Evolutionary conservation across 1,140 invertebrate species (phyloP).

Genomic region (Kradibia gibbosae): DNA sequence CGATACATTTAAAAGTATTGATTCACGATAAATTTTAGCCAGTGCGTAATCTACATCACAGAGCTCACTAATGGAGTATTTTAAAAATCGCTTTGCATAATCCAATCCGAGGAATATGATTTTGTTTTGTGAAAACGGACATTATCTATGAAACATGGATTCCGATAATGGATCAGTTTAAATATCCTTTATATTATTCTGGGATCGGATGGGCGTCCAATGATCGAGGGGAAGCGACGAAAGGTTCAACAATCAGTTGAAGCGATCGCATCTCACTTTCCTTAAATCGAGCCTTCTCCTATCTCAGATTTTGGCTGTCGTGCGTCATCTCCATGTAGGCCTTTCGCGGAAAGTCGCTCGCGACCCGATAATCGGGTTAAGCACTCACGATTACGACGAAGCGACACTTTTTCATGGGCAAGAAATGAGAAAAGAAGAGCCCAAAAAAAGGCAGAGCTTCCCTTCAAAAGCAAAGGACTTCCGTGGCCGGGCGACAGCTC

Average conservation of each 20-base stretch:
- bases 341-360: too few relatives aligned
- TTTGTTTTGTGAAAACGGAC: neutral
- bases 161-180: neutral
- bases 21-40: too few relatives aligned
- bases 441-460: neutral
- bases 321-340: too few relatives aligned
- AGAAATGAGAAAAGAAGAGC: too few relatives aligned
- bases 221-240: too few relatives aligned
- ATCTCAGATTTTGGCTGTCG: neutral
- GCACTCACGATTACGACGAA: neutral
- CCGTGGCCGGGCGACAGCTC: neutral
- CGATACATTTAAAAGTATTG: too few relatives aligned
- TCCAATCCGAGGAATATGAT: neutral
- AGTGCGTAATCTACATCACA: too few relatives aligned
- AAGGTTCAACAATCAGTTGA: too few relatives aligned
- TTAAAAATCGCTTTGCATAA: neutral
- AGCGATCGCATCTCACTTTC: neutral
- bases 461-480: neutral
- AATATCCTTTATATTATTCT: too few relatives aligned
- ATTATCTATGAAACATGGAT: neutral
- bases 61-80: too few relatives aligned
- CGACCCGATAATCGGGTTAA: neutral
- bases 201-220: too few relatives aligned
- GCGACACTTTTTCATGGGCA: neutral
- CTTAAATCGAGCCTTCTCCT: neutral